Percentiles rank a stretch among this genome's conserved stretches.
phyloP scores from a whole-genome alignment of 2,113 vertebrate species.

The Saguinus midas region DNA sequence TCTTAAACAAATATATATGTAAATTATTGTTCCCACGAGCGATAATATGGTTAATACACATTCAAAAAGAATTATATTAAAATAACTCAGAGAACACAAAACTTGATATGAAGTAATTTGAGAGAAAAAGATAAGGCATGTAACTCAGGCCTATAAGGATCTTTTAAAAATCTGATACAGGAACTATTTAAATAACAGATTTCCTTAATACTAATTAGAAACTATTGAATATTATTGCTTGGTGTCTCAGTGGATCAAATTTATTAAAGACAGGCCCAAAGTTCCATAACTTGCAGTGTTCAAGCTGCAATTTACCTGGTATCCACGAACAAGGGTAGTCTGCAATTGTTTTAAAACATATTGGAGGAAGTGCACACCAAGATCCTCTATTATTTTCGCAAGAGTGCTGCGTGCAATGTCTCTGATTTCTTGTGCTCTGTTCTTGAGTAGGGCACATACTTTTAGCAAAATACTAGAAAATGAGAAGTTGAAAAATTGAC shows the following conservation, averaged over 20 bases:
- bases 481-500: constrained; percentile 22
- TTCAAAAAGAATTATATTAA: not conserved
- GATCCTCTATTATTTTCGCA: constrained; percentile 92
- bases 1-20: not conserved
- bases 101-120: not conserved
- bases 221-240: not conserved
- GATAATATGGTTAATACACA: not conserved
- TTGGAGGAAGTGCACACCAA: constrained; percentile 91
- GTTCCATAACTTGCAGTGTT: not conserved
- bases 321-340: constrained; percentile 91
- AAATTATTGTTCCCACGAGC: not conserved
- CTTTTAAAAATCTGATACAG: not conserved
- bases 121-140: not conserved
- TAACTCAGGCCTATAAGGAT: not conserved
- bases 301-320: constrained; percentile 87
- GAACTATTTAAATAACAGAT: not conserved
- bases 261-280: not conserved
- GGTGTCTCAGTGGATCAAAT: not conserved
- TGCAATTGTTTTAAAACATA: constrained; percentile 96
- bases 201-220: not conserved
- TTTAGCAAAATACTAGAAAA: constrained; percentile 92
- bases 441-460: constrained; percentile 93
- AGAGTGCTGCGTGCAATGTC: constrained; percentile 94
- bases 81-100: not conserved
- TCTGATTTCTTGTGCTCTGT: constrained; percentile 95